Evolutionary conservation across 1,140 invertebrate genomes (phyloP), one percentile per base, ranked within the genome.

Genomic region (Drosophila pseudoobscura): DNA sequence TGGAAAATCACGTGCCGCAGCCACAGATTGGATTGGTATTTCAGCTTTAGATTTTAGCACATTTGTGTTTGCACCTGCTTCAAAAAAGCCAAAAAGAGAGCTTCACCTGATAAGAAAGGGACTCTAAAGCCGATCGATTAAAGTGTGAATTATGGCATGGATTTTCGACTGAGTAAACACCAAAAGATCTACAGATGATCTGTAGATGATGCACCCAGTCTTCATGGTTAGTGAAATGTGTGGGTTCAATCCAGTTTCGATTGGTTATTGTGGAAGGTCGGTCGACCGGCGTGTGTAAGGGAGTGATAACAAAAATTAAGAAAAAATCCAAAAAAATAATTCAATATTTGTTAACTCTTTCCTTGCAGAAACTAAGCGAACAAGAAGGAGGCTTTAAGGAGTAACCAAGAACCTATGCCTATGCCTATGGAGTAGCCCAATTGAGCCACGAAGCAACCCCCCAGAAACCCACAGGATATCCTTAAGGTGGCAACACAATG

Each of bases 241-340:
- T 62, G 49, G 69, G 46, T 54, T 68, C 60, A 75, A 90, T 90
- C 89, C 80, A 90, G 89, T 90, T 90, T 87, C 52, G 64, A 57
- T 90, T 72, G 78, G 89, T 90, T 90, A 89, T 90, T 90, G 84
- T 26, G 76, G 69, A 84, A 90, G 89, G 89, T 90, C 84, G 85
- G 89, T 90, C 84, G 84, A 72, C 20, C 24, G 24, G 3, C 4
- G 24, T 26, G 4, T 62, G 22, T 49, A 47, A n/a, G 29, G 13
- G 17, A 74, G 53, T 49, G 60, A 49, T 75, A 58, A 43, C 39
- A 22, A 41, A 51, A 56, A 70, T 24, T 6, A 45, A 63, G 17
- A 17, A 35, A 31, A 64, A 44, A 17, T 26, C 6, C 0, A 49
- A 53, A 26, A 44, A 13, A 58, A 9, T 31, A 44, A 56, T 15